phyloP scores from a whole-genome alignment of 2,888 invertebrate species.

The Lasioglossum leucozonium region DNA sequence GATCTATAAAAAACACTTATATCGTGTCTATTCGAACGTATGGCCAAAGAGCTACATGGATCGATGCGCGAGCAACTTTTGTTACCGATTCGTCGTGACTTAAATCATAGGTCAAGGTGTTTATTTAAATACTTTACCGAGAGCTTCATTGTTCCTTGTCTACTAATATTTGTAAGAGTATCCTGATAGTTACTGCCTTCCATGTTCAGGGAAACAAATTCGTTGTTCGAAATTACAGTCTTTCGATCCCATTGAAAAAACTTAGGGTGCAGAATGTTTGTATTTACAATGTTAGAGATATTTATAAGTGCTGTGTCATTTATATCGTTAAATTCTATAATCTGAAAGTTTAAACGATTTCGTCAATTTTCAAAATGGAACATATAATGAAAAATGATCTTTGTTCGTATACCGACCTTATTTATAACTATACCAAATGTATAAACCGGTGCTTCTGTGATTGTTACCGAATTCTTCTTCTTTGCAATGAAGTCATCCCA shows the following conservation, averaged over 20 bases:
- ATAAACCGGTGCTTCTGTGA: slow-evolving; percentile 85
- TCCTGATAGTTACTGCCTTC: slow-evolving; percentile 76
- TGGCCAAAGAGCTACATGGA: no score
- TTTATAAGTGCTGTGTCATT: slow-evolving; percentile 85
- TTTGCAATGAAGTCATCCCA: slow-evolving; percentile 84
- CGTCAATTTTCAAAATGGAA: not conserved
- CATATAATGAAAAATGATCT: not conserved
- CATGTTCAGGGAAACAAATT: slow-evolving; percentile 81
- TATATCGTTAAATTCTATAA: slow-evolving; percentile 87
- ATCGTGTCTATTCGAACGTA: no score
- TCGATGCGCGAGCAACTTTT: no score
- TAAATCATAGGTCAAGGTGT: not conserved
- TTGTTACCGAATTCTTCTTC: slow-evolving; percentile 80
- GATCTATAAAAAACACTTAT: no score
- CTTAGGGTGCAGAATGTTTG: slow-evolving; percentile 80
- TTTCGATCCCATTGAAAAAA: slow-evolving; percentile 83
- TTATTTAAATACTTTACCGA: slow-evolving; percentile 71
- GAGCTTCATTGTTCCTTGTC: slow-evolving; percentile 79
- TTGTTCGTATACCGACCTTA: slow-evolving; percentile 84
- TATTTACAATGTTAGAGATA: slow-evolving; percentile 77
- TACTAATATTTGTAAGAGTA: slow-evolving; percentile 74
- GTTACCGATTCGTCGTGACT: no score
- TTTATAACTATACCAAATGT: slow-evolving; percentile 87
- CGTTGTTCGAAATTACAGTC: slow-evolving; percentile 79
- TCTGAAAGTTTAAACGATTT: slow-evolving; percentile 80